Percentiles rank a stretch among this genome's conserved stretches.
Conservation (phyloP, 2,113 vertebrate species). For the Mustela lutreola region DNA sequence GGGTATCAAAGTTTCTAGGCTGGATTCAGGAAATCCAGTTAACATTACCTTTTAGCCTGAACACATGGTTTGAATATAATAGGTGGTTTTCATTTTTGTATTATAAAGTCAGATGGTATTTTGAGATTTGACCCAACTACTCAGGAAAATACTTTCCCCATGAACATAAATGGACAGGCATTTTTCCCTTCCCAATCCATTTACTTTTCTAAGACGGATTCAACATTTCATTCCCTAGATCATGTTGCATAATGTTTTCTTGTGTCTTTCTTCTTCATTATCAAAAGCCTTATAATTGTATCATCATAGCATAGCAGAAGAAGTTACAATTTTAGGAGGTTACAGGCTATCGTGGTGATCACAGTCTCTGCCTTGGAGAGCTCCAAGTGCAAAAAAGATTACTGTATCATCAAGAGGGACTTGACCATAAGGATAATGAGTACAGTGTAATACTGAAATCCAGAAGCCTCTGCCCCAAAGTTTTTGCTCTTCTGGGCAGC, state of each 20-base stretch:
- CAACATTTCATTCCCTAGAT: neutral
- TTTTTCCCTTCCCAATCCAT: neutral
- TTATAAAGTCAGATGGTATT: slow-evolving; percentile 36
- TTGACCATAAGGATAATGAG: neutral
- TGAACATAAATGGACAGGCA: neutral
- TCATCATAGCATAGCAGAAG: neutral
- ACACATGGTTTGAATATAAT: slow-evolving; percentile 80
- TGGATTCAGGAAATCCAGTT: slow-evolving; percentile 78
- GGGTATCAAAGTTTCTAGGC: slow-evolving; percentile 64
- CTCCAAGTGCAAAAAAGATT: neutral
- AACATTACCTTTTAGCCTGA: slow-evolving; percentile 65
- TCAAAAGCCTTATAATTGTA: neutral
- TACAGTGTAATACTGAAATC: neutral
- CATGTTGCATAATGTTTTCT: neutral
- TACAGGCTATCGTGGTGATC: neutral
- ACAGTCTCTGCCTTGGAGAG: neutral
- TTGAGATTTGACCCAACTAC: slow-evolving; percentile 62
- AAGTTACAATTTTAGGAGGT: neutral
- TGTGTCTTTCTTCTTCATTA: neutral
- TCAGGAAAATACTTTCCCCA: slow-evolving; percentile 36
- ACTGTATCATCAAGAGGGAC: neutral
- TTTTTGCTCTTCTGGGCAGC: neutral
- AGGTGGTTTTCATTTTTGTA: slow-evolving; percentile 59
- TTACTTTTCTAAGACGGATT: neutral
- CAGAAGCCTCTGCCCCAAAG: neutral